Evolutionary conservation across 1,140 invertebrate species (phyloP).

Genomic region (Aphis craccivora): DNA sequence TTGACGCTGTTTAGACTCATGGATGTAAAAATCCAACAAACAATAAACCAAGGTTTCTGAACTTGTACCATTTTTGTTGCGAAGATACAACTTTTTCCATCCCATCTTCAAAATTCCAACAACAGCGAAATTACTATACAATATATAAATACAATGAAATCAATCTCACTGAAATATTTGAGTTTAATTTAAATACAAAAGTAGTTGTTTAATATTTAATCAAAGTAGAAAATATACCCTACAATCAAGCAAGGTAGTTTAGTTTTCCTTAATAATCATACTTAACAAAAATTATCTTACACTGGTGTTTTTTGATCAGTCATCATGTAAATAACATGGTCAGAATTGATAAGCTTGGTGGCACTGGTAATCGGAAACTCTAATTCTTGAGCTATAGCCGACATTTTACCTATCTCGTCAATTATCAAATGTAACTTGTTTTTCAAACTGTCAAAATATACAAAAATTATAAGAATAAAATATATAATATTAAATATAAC

Average conservation of each 20-base stretch:
- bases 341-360: constrained; percentile 72
- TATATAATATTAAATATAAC: not conserved
- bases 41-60: constrained; percentile 80
- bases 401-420: constrained; percentile 75
- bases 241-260: too few species aligned
- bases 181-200: not conserved
- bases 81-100: constrained; percentile 83
- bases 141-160: constrained; percentile 60
- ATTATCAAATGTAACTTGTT: constrained; percentile 65
- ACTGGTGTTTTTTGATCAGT: constrained; percentile 59
- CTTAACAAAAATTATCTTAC: not conserved
- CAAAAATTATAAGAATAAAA: not conserved
- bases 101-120: constrained; percentile 86
- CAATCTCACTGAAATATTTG: not conserved
- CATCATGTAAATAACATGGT: constrained; percentile 75
- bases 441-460: not conserved
- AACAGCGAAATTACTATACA: constrained; percentile 64
- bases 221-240: too few species aligned
- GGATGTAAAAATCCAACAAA: constrained; percentile 87
- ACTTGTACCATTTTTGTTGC: constrained; percentile 73
- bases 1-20: constrained; percentile 78
- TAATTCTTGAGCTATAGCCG: constrained; percentile 75
- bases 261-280: not conserved
- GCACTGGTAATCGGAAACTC: constrained; percentile 75
- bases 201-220: not conserved